Evolutionary conservation across 2,888 invertebrate species (phyloP), one percentile per base, ranked within the genome.

Genomic region (Xestia rhomboidea): DNA sequence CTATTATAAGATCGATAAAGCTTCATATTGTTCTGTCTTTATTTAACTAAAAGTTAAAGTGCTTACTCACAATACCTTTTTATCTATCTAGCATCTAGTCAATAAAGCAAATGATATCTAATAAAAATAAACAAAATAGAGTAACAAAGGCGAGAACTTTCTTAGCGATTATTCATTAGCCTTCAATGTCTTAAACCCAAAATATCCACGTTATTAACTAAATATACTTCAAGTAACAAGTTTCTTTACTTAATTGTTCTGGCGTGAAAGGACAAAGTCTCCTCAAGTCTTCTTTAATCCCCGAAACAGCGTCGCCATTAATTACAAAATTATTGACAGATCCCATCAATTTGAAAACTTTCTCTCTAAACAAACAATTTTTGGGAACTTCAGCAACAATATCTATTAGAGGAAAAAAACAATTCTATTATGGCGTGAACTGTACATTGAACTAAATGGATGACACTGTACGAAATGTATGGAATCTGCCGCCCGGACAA

Each of bases 301-400:
- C 54, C 62, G 4, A 66, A 73, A 44, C 44, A 38, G 27, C 38
- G 41, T 70, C 34, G 24, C 68, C 41, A 82, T 77, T 84, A 84
- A 81, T 82, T 69, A 81, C 44, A 24, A 69, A 72, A 84, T 85
- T 69, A 81, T 84, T 62, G 76, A 76, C 67, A 81, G 70, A 64
- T 49, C n/a, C 49, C 38, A 69, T 67, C 70, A 34, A 27, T 49
- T 67, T 11, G 4, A 15, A 46, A 82, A 57, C n/a, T 82, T 78
- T 44, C 3, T 44, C 5, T 60, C 3, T 34, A 46, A 46, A 63
- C 15, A 75, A 18, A 54, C 30, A 62, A 30, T n/a, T 75, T 46
- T 46, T 41, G 24, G 15, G 44, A 60, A 24, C 7, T 51, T 18
- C 2, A n/a, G 18, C 0, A 44, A 60, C 27, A 66, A n/a, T 46